phyloP scores from a whole-genome alignment of 2,113 vertebrate genomes.

The Etheostoma spectabile region DNA sequence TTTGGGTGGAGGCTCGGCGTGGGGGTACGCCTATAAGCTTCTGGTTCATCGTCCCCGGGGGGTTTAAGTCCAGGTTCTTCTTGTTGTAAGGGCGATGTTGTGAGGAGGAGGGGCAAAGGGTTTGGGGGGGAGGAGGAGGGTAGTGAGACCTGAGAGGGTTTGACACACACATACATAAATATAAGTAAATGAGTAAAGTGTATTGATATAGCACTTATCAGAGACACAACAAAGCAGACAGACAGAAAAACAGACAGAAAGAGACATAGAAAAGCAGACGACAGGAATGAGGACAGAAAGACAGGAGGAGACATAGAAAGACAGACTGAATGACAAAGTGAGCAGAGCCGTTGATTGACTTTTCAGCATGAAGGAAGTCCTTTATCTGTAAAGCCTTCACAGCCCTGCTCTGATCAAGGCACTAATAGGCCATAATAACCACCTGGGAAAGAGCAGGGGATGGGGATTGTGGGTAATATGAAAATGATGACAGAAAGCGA shows the following conservation, averaged over 20 bases:
- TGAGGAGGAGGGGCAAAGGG: no score
- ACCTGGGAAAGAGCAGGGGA: constrained; percentile 41
- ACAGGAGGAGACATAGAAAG: not conserved
- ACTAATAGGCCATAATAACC: constrained; percentile 74
- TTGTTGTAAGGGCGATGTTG: no score
- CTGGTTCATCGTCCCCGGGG: no score
- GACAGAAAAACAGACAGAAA: constrained; percentile 11
- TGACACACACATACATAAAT: no score
- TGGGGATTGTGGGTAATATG: constrained; percentile 61
- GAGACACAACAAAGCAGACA: not conserved
- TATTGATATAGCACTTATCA: no score
- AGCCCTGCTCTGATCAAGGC: constrained; percentile 54
- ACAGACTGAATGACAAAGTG: constrained; percentile 17
- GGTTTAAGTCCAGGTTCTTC: no score
- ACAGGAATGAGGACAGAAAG: not conserved
- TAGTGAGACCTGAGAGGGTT: no score
- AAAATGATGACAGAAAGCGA: constrained; percentile 72
- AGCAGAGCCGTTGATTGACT: constrained; percentile 49
- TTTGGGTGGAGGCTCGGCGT: no score
- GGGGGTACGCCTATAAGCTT: no score
- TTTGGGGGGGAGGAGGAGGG: no score
- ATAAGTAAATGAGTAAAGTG: no score
- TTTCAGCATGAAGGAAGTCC: constrained; percentile 58
- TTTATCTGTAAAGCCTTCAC: constrained; percentile 41
- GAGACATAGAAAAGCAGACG: constrained; percentile 8